Evolutionary conservation across 2,797 vertebrate genomes (phyloP).

Genomic region (Zenarchopterus dispar): DNA sequence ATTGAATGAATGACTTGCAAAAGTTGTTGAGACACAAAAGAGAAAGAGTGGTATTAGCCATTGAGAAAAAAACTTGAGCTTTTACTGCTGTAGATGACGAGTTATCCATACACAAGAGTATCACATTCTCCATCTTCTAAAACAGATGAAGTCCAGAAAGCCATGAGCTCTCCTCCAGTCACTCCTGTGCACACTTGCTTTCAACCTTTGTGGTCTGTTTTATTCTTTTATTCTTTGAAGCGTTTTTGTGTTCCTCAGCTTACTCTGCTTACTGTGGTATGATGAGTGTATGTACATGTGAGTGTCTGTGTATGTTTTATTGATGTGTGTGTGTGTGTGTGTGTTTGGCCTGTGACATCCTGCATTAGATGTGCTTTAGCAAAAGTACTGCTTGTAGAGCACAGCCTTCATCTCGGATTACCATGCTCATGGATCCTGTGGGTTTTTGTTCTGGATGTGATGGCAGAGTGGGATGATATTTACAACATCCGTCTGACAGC

Average conservation of each 20-base stretch:
- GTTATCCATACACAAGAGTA: slow-evolving; percentile 6
- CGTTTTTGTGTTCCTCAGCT: slow-evolving; percentile 25
- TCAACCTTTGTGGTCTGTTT: slow-evolving; percentile 28
- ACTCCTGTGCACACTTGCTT: background rate
- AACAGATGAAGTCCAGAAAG: slow-evolving; percentile 11
- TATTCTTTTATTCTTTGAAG: slow-evolving; percentile 32
- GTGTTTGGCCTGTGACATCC: slow-evolving; percentile 52
- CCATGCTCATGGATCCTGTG: slow-evolving; percentile 65
- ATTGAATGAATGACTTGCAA: slow-evolving; percentile 17
- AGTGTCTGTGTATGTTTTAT: slow-evolving; percentile 9
- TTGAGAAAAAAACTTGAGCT: slow-evolving; percentile 9
- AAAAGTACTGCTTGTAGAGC: slow-evolving; percentile 59
- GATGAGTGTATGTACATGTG: slow-evolving; percentile 11
- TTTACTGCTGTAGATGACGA: background rate
- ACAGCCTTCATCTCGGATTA: slow-evolving; percentile 73
- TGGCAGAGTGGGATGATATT: slow-evolving; percentile 62
- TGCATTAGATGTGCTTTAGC: slow-evolving; percentile 60
- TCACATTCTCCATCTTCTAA: slow-evolving; percentile 1
- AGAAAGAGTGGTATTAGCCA: slow-evolving; percentile 18
- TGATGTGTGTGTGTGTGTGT: slow-evolving; percentile 18
- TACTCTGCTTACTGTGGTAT: background rate
- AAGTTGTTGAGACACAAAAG: slow-evolving; percentile 19
- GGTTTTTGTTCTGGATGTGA: slow-evolving; percentile 59
- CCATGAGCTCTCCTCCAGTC: slow-evolving; percentile 7
- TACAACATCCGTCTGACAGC: slow-evolving; percentile 71